Conservation (phyloP, 2,888 invertebrate species). For the Ectemnius lituratus region DNA sequence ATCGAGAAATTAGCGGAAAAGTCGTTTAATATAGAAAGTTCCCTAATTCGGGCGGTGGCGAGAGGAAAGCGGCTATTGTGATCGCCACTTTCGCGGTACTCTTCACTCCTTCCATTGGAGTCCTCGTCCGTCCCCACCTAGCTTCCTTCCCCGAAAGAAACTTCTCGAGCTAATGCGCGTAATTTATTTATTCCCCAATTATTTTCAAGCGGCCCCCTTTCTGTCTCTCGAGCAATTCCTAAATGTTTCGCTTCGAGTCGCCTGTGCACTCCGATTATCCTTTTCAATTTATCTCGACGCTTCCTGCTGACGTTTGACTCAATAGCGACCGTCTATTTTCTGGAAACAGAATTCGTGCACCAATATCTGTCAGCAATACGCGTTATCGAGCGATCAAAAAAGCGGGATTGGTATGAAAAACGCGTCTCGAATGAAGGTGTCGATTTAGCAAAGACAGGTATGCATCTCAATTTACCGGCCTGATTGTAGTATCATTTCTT, state of each 20-base stretch:
- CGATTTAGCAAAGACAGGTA: no score
- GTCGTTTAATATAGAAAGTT: slow-evolving; percentile 72
- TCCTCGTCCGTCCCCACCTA: slow-evolving; percentile 15
- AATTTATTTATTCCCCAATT: slow-evolving; percentile 71
- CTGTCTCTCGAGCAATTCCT: neutral
- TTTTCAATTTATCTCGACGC: slow-evolving; percentile 12
- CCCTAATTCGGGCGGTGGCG: slow-evolving; percentile 43
- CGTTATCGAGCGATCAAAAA: no score
- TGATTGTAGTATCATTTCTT: neutral
- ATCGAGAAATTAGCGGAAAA: slow-evolving; percentile 68
- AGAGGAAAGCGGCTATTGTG: slow-evolving; percentile 58
- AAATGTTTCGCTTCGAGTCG: slow-evolving; percentile 9
- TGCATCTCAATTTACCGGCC: neutral
- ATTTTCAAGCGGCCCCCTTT: slow-evolving; percentile 51
- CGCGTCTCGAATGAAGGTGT: no score
- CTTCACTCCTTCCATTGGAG: slow-evolving; percentile 4
- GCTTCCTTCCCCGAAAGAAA: slow-evolving; percentile 32
- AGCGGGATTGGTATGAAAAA: no score
- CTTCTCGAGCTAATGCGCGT: slow-evolving; percentile 60
- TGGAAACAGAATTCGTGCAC: no score
- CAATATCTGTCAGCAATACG: no score
- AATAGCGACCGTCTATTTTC: no score
- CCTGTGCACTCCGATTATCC: slow-evolving; percentile 19
- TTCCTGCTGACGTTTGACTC: neutral
- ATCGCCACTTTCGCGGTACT: slow-evolving; percentile 55